Conservation (phyloP, 2,797 vertebrate genomes). For the Podarcis siculus region DNA sequence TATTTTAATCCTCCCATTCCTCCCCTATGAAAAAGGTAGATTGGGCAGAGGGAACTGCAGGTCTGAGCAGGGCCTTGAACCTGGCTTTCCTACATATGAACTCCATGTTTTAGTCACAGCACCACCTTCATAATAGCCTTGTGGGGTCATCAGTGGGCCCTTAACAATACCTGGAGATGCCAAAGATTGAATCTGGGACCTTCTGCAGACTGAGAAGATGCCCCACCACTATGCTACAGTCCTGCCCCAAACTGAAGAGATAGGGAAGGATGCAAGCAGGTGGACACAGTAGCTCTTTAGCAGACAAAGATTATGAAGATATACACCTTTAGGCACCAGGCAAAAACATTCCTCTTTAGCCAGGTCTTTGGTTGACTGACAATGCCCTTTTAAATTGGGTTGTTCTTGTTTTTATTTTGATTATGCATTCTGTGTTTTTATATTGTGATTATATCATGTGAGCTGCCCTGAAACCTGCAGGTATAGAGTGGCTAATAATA, state of each 20-base stretch:
- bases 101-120: not conserved
- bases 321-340: no score
- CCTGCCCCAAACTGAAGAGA: not conserved
- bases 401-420: no score
- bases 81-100: not conserved
- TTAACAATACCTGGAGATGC: not conserved
- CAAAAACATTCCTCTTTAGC: no score
- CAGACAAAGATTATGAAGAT: not conserved
- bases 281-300: not conserved
- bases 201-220: not conserved
- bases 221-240: no score
- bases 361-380: no score
- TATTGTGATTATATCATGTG: no score
- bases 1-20: not conserved
- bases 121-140: not conserved
- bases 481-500: no score
- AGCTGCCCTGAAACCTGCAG: no score
- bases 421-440: no score
- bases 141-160: not conserved
- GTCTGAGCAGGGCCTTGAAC: not conserved
- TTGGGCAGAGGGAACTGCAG: not conserved
- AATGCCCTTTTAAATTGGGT: no score
- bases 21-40: not conserved
- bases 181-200: not conserved
- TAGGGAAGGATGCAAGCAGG: not conserved